Conservation (phyloP, 2,888 invertebrate species). For the Plebejus argus region DNA sequence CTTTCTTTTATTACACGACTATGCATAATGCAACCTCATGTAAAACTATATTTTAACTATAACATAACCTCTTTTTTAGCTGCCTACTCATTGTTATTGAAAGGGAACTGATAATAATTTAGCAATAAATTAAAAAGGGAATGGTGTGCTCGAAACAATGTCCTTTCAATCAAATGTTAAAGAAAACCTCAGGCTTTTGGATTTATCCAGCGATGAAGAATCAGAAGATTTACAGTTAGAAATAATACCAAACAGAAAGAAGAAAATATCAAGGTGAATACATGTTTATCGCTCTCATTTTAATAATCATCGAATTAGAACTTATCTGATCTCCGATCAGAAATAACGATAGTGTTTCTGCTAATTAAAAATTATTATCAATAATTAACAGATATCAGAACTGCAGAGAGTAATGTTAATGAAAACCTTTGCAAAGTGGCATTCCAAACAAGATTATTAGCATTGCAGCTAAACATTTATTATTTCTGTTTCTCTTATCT, state of each 20-base stretch:
- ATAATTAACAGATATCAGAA: not conserved
- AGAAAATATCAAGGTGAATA: slow-evolving; percentile 75
- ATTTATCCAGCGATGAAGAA: slow-evolving; percentile 82
- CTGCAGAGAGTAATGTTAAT: too few species aligned
- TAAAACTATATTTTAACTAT: not conserved
- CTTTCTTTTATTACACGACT: not conserved
- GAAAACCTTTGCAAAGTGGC: too few species aligned
- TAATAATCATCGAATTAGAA: not conserved
- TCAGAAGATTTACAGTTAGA: slow-evolving; percentile 82
- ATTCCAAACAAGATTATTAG: not conserved
- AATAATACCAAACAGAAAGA: slow-evolving; percentile 79
- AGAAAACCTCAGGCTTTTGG: slow-evolving; percentile 83
- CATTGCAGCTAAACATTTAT: not conserved
- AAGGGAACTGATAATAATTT: slow-evolving; percentile 15
- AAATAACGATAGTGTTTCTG: not conserved
- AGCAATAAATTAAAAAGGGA: slow-evolving; percentile 48
- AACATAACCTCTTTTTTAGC: slow-evolving; percentile 18
- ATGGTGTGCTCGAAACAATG: slow-evolving; percentile 64
- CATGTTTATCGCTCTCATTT: not conserved
- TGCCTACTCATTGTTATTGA: slow-evolving; percentile 13
- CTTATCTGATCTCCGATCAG: not conserved
- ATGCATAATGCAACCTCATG: not conserved
- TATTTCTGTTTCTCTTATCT: not conserved
- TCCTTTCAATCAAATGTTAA: slow-evolving; percentile 73
- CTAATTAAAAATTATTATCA: not conserved